Evolutionary conservation across 2,888 invertebrate species (phyloP), one percentile per base, ranked within the genome.

Genomic region (Caenorhabditis sulstoni): DNA sequence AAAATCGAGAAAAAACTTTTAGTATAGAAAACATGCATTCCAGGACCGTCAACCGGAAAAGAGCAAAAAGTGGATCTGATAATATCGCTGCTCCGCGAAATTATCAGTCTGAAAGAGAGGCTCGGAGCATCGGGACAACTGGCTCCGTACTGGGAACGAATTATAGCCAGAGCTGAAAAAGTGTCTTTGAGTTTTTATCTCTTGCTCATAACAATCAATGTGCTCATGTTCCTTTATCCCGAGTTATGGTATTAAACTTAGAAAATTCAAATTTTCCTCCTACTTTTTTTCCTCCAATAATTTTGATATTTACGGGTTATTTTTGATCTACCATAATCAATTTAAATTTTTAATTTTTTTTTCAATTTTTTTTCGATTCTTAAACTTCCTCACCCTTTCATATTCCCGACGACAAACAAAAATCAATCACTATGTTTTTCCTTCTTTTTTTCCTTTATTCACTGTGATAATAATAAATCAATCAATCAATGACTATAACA

Each of bases 221-320:
- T 89, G 45, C 70, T 81, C 39, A 79, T 88, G 71, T 88, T 89
- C 52, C 76, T 88, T 12, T 88, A 84, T 77, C 87, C 87, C 8
- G 89, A 89, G 61, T 57, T 87, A 57, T 89, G 89, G 89, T 89
- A 89, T 79, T 88, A 77, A 35, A n/a, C n/a, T n/a, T n/a, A n/a
- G n/a, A n/a, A n/a, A 16, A 9, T 29, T 18, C 29, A 12, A n/a
- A 12, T 14, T 53, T 45, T 70, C 23, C 44, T n/a, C 11, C 16
- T 9, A 9, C n/a, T 49, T 61, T 45, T 29, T 29, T 29, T 29
- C 29, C 4, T 59, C 23, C 3, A 14, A 16, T 9, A 47, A 29
- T 59, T 44, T 61, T 61, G 5, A 55, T 12, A 29, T 1, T 20
- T 5, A 29, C 55, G 53, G 64, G 52, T 58, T 12, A 50, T 39